These are phyloP conservation scores for Agrenia bidenticulata DNA, from an alignment of 2,888 invertebrate species.

Conservation along the genomic window DNA sequence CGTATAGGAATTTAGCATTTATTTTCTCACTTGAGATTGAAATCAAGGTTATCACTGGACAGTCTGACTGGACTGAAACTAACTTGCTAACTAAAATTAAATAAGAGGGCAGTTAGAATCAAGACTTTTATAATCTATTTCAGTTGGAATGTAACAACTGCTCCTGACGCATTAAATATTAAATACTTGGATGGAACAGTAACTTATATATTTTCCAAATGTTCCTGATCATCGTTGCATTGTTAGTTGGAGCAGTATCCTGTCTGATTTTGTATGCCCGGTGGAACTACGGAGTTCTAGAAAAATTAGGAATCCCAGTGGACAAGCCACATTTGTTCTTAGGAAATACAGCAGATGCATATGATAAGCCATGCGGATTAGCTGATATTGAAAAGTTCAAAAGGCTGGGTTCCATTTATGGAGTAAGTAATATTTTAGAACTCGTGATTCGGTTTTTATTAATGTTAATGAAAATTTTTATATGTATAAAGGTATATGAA, in stretches of 20 bases:
- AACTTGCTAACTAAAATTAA: too few relatives aligned
- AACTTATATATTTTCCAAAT: too few relatives aligned
- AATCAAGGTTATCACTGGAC: too few relatives aligned
- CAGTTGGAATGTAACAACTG: too few relatives aligned
- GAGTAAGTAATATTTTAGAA: conserved; percentile 35
- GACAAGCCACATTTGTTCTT: conserved; percentile 37
- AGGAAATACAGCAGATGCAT: conserved; percentile 38
- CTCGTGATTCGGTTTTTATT: not conserved
- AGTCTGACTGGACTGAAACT: too few relatives aligned
- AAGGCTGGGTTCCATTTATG: conserved; percentile 44
- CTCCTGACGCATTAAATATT: too few relatives aligned
- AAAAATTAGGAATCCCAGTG: conserved; percentile 42
- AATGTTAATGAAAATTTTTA: too few relatives aligned
- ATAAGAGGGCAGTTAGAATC: too few relatives aligned
- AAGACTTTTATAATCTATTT: too few relatives aligned
- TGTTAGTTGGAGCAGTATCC: not conserved
- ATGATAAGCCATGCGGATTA: conserved; percentile 23
- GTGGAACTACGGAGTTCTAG: conserved; percentile 32
- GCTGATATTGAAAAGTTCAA: conserved; percentile 42
- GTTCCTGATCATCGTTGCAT: not conserved
- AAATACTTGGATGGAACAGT: too few relatives aligned
- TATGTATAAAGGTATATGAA: conserved; percentile 46
- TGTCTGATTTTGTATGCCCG: conserved; percentile 24
- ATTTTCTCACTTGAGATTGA: too few relatives aligned
- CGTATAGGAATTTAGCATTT: too few relatives aligned